These are phyloP conservation scores for Nannoperca obscura DNA, from an alignment of 2,797 vertebrate species.

Conservation along the genomic window DNA sequence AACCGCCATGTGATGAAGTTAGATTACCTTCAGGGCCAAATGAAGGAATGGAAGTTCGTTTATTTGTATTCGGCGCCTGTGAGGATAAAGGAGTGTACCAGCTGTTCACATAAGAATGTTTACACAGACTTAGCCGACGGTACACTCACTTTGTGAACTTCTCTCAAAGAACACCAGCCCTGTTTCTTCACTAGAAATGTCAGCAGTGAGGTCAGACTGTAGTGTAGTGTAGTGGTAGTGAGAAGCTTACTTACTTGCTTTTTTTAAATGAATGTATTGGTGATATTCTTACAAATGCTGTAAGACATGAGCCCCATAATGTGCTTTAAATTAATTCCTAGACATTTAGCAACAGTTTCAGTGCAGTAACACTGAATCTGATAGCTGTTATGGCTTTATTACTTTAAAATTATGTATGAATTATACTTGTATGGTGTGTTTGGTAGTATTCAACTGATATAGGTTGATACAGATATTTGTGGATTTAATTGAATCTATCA, in stretches of 20 bases:
- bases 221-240: constrained; percentile 1
- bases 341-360: constrained; percentile 18
- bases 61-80: constrained; percentile 22
- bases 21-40: constrained; percentile 49
- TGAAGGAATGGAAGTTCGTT: constrained; percentile 28
- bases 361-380: constrained; percentile 31
- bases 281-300: constrained; percentile 40
- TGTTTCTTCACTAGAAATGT: constrained; percentile 40
- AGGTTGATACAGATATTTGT: constrained; percentile 24
- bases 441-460: constrained; percentile 29
- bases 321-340: constrained; percentile 49
- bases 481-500: constrained; percentile 38
- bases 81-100: constrained; percentile 61
- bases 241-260: background rate
- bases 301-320: constrained; percentile 27
- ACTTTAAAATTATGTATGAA: constrained; percentile 4
- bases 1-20: constrained; percentile 17
- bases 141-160: constrained; percentile 52
- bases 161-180: constrained; percentile 45
- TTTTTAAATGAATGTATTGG: constrained; percentile 63
- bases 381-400: constrained; percentile 44
- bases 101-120: constrained; percentile 80
- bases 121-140: constrained; percentile 63
- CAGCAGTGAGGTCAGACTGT: background rate
- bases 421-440: constrained; percentile 35